Conservation (phyloP, 2,888 invertebrate genomes). For the Alloscopus bannaensis region DNA sequence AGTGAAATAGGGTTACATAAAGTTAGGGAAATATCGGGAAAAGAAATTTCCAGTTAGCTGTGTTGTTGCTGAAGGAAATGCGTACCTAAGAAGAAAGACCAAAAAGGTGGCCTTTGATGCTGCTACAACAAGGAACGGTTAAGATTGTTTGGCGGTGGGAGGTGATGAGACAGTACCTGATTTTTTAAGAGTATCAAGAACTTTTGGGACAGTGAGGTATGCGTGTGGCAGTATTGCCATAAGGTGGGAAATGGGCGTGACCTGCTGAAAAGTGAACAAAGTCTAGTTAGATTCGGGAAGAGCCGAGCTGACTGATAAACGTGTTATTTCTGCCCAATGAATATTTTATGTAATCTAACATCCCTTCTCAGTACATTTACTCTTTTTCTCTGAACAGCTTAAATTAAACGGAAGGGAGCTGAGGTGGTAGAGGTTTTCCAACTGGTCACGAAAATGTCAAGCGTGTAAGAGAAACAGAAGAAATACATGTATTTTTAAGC, state of each 20-base stretch:
- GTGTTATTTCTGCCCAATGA: not conserved
- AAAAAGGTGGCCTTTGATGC: not conserved
- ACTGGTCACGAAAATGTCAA: not conserved
- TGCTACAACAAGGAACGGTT: not conserved
- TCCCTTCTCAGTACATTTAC: not conserved
- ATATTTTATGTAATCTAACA: not conserved
- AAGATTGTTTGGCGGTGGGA: not conserved
- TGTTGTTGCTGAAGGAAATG: not conserved
- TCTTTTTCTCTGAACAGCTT: not conserved
- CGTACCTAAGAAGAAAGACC: not conserved
- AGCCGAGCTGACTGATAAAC: not conserved
- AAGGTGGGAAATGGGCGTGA: conserved; percentile 39
- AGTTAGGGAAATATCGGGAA: not conserved
- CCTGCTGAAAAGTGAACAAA: conserved; percentile 41
- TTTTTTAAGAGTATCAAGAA: not conserved
- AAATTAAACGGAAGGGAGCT: not conserved
- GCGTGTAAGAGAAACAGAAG: not conserved
- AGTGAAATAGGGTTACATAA: not conserved
- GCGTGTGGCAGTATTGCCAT: conserved; percentile 22
- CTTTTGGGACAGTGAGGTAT: not conserved
- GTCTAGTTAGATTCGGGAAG: conserved; percentile 27
- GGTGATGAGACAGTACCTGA: conserved; percentile 48
- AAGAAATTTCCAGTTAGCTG: not conserved
- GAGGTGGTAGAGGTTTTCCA: not conserved
- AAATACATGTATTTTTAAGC: not conserved